Evolutionary conservation across 2,113 vertebrate species (phyloP).

Genomic region (Spea multiplicata): DNA sequence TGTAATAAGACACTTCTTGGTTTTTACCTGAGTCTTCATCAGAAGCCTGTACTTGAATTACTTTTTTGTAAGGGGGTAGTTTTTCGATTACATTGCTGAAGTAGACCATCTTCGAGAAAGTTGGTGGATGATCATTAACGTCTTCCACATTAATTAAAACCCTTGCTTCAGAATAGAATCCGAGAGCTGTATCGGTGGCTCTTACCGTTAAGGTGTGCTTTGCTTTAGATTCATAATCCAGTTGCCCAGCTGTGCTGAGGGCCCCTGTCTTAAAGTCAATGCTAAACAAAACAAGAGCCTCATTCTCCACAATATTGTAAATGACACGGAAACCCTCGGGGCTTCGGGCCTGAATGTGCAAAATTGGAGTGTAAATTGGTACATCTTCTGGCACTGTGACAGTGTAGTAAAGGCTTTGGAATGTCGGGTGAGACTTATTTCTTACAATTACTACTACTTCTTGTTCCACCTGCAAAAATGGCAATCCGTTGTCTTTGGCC

Average conservation of each 20-base stretch:
- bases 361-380: constrained; percentile 81
- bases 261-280: constrained; percentile 92
- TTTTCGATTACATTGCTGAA: constrained; percentile 71
- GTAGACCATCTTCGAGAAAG: constrained; percentile 77
- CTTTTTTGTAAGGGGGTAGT: constrained; percentile 74
- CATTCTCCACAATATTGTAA: constrained; percentile 89
- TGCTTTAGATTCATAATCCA: constrained; percentile 84
- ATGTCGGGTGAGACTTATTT: constrained; percentile 89
- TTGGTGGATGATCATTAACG: constrained; percentile 85
- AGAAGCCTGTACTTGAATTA: constrained; percentile 76
- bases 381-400: constrained; percentile 90
- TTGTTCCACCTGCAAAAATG: constrained; percentile 67
- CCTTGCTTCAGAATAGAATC: constrained; percentile 84
- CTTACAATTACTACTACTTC: constrained; percentile 84
- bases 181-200: constrained; percentile 87
- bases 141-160: constrained; percentile 91
- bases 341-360: constrained; percentile 92
- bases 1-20: constrained; percentile 77
- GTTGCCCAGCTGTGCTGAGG: constrained; percentile 77
- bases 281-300: constrained; percentile 77
- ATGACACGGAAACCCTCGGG: constrained; percentile 91
- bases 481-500: constrained; percentile 78
- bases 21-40: constrained; percentile 86
- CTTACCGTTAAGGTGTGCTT: constrained; percentile 79
- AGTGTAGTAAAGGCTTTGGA: constrained; percentile 86